Base-by-base conservation (phyloP, 30 jellyfish, hydroid and myxozoan species). In the Mastigias papua region DNA sequence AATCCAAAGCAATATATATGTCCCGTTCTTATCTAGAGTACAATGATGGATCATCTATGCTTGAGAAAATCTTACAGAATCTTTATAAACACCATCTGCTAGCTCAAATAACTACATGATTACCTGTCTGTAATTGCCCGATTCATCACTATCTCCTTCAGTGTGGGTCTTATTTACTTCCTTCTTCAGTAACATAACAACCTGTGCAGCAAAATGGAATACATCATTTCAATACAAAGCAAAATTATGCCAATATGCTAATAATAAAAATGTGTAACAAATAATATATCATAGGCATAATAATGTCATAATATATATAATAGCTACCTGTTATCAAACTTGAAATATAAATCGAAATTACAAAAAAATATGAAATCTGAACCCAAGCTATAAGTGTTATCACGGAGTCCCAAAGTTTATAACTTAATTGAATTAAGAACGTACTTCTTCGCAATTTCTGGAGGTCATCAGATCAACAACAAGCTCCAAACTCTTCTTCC, bases 111-210 rank as follows among this genome's bases (percentile, higher is more conserved):
- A 6, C 27, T 10, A 2, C 9, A 19, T 54, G 5, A 54, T 3
- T 57, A 79, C 97, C 91, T 95, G 99, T 61, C 99, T 81, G 88
- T 95, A 95, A 81, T 95, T 95, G 10, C 99, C 99, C 34, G 97
- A 86, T 31, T 89, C 99, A 61, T 87, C 99, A 62, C 91, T 93
- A 30, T 89, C 97, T 8, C 95, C 95, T 50, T 95, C 99, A 1
- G 99, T 95, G 88, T 95, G 99, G 3, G 99, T 95, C 72, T 95
- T 95, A 50, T 91, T 89, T n/a, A 95, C 98, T 77, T 95, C 99
- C 86, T 95, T 95, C 88, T 86, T 90, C 86, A 95, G 77, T 46
- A 95, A 76, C 99, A 95, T 89, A 16, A 95, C 99, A 62, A 95
- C 99, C 99, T 95, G 73, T n/a, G 89, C n/a, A n/a, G n/a, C n/a